phyloP scores from a whole-genome alignment of 1,140 invertebrate genomes.

The Cheumatopsyche charites region DNA sequence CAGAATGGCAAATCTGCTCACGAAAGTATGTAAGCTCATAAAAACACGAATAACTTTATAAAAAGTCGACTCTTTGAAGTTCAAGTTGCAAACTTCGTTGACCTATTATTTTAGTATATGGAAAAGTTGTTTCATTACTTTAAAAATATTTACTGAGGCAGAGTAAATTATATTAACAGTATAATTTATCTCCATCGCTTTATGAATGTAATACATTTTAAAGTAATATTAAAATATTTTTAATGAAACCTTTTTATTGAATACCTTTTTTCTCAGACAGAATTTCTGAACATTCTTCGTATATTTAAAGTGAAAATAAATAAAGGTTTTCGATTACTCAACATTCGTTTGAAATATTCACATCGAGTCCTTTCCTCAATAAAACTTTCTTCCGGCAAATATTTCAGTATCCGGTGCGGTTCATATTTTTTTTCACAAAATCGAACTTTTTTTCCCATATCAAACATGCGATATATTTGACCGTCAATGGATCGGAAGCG shows the following conservation, averaged over 20 bases:
- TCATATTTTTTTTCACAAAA: not conserved
- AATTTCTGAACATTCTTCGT: too few species aligned
- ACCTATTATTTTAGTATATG: conserved; percentile 3
- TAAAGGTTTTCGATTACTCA: not conserved
- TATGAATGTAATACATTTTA: too few species aligned
- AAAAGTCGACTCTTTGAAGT: not conserved
- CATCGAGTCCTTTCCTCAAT: not conserved
- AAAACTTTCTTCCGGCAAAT: conserved; percentile 11
- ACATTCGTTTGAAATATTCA: conserved; percentile 1
- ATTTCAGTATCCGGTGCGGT: not conserved
- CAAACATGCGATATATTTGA: not conserved
- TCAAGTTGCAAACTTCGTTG: not conserved
- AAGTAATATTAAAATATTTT: too few species aligned
- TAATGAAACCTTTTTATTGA: too few species aligned
- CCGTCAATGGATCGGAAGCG: conserved; percentile 1
- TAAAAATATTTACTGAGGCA: too few species aligned
- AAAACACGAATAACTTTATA: too few species aligned
- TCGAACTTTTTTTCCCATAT: not conserved
- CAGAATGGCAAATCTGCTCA: too few species aligned
- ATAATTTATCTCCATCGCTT: too few species aligned
- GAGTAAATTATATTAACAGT: too few species aligned
- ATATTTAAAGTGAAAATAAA: too few species aligned
- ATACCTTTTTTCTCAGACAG: too few species aligned
- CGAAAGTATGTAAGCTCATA: too few species aligned
- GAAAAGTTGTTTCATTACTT: not conserved